Base-by-base conservation (phyloP, 2,888 invertebrate species). In the Drymonia ruficornis region DNA sequence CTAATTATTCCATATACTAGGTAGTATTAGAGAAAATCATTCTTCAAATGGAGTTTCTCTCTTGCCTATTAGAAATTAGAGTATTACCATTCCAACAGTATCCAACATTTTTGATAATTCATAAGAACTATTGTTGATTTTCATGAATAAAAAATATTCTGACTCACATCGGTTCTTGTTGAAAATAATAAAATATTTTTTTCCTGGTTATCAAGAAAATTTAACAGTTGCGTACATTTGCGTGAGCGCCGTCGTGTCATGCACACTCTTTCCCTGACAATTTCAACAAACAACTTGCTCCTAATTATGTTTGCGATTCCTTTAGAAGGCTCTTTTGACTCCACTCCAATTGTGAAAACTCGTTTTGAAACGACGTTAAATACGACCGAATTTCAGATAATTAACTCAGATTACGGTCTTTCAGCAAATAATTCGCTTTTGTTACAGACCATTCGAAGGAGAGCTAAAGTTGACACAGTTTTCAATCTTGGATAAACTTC, bases 271-370 rank as follows among this genome's bases (percentile, higher is more conserved):
- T 83, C 76, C 59, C 76, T 72, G 77, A 85, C 84, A 83, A 85
- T 87, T 84, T 83, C 71, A 74, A 81, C 83, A 86, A 85, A 88
- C 84, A 84, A 85, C 83, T 87, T 86, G 76, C 76, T 76, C 78
- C 76, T 89, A 89, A 91, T 89, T 90, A 84, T 88, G 86, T 91
- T 90, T 88, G 86, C 82, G 81, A 86, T 89, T 88, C 84, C 86
- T 85, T 89, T 84, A 82, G 78, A 87, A 86, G 83, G 78, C 84
- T 83, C 87, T 87, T 89, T 89, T 86, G 87, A 86, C 82, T 87
- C 78, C 70, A 70, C 81, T 84, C 83, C 84, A 84, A 87, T 87
- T 87, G 86, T 84, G 83, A 84, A 84, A 86, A 86, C 83, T 84
- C 85, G 77, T 87, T 88, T 81, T 81, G 80, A 81, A 86, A 86